Base-by-base conservation (phyloP, 2,888 invertebrate genomes). In the Chalcosyrphus nemorum region DNA sequence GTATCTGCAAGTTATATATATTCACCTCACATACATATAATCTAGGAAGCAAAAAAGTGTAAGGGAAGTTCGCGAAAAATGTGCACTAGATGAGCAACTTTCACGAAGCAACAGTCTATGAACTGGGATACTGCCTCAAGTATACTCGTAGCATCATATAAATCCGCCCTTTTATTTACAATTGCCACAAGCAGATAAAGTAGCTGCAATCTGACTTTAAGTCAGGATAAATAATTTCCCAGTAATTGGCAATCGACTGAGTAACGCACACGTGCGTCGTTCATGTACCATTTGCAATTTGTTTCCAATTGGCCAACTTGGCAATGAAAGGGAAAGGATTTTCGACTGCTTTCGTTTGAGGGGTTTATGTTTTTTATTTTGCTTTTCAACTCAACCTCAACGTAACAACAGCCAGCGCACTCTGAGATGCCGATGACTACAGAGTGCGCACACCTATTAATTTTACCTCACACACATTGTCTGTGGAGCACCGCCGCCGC, bases 261-360 rank as follows among this genome's bases (percentile, higher is more conserved):
- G 4, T n/a, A 13, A 65, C 17, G 57, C 71, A 63, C 41, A 19
- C 43, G 57, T 66, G 65, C 80, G 72, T 65, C 11, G 19, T n/a
- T 2, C 19, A 56, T 56, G 32, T 15, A 35, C 17, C 17, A 24
- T 24, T n/a, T 15, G 6, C 1, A 13, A 47, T 24, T n/a, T 17
- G 17, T 17, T 29, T 57, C 15, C 15, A 9, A 50, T 57, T 32
- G 50, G 24, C 52, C 66, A 50, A 54, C 50, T 56, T 80, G 80
- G 50, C 80, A 84, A 80, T 75, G 74, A 80, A 84, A 84, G 80
- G 80, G 80, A 84, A 84, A 84, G 84, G 80, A 71, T 52, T 66
- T 80, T 80, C 32, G 27, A 24, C 7, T 19, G 1, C 43, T 50
- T 72, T 54, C 3, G 0, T 19, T n/a, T n/a, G n/a, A n/a, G n/a